phyloP scores from a whole-genome alignment of 2,888 invertebrate genomes.

The Gortyna flavago region DNA sequence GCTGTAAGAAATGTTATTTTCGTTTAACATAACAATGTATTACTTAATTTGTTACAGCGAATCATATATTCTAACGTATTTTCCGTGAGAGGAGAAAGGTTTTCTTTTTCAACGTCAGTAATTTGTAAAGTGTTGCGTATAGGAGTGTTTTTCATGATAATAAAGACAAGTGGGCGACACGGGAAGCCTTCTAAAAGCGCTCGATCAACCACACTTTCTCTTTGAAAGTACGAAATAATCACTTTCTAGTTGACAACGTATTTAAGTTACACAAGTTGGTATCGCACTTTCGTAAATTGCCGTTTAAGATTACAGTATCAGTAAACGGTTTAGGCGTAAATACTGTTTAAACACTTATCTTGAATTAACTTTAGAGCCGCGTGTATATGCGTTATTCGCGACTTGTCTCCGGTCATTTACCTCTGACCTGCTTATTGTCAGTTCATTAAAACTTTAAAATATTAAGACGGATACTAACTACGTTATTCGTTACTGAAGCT shows the following conservation, averaged over 20 bases:
- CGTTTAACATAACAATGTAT: conserved; percentile 57
- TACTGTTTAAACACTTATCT: conserved; percentile 30
- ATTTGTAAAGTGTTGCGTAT: conserved; percentile 40
- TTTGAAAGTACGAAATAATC: conserved; percentile 66
- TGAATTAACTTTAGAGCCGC: conserved; percentile 27
- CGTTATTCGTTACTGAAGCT: conserved; percentile 9
- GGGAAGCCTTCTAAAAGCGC: conserved; percentile 51
- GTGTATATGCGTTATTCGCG: conserved; percentile 12
- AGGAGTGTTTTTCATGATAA: conserved; percentile 49
- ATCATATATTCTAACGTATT: conserved; percentile 42
- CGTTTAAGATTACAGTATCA: conserved; percentile 52
- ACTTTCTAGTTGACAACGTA: conserved; percentile 65
- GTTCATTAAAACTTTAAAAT: conserved; percentile 18
- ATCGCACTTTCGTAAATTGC: conserved; percentile 55
- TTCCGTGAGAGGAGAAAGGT: conserved; percentile 36
- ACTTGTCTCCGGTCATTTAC: conserved; percentile 24
- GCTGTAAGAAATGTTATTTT: conserved; percentile 53
- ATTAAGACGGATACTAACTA: not conserved
- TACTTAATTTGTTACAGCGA: conserved; percentile 41
- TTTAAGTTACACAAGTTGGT: conserved; percentile 52
- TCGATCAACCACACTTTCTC: conserved; percentile 62
- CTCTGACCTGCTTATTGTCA: conserved; percentile 18
- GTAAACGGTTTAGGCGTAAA: conserved; percentile 46
- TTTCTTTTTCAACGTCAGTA: conserved; percentile 38
- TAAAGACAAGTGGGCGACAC: conserved; percentile 53